A percentile compares a stretch with the other conserved stretches of the same genome.
Conservation (phyloP, 2,113 vertebrate species). For the Butorides virescens region DNA sequence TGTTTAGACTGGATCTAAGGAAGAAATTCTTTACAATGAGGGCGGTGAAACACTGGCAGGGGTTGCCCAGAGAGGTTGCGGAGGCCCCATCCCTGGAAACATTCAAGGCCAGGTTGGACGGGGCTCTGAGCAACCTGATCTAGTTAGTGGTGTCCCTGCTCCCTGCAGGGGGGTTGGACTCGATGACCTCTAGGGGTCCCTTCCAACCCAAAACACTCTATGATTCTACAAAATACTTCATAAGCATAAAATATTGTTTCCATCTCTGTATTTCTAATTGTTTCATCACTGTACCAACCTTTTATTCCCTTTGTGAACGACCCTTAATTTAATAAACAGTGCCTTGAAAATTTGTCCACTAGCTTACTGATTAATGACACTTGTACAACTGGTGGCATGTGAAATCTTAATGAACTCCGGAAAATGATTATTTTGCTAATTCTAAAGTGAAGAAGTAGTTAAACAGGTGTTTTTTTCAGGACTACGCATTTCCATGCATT, state of each 20-base stretch:
- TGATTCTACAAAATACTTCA: neutral
- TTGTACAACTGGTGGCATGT: neutral
- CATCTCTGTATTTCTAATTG: neutral
- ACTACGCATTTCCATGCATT: neutral
- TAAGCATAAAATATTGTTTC: neutral
- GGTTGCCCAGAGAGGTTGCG: too few relatives aligned
- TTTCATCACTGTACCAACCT: neutral
- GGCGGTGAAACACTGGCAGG: too few relatives aligned
- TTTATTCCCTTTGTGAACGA: neutral
- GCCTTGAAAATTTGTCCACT: neutral
- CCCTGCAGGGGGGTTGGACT: too few relatives aligned
- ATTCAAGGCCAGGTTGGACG: too few relatives aligned
- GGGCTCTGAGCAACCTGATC: too few relatives aligned
- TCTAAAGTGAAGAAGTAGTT: neutral
- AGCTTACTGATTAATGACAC: neutral
- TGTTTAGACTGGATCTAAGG: too few relatives aligned
- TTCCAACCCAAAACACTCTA: too few relatives aligned
- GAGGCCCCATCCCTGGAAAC: too few relatives aligned
- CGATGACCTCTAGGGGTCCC: too few relatives aligned
- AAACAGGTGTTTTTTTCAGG: neutral
- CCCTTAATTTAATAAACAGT: neutral
- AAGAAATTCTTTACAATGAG: too few relatives aligned
- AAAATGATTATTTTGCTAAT: neutral
- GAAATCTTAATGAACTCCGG: neutral
- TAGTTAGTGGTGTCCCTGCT: too few relatives aligned